A percentile compares a stretch with the other conserved stretches of the same genome.
These are phyloP conservation scores for Erebia aethiops DNA, from an alignment of 2,888 invertebrate species.

Conservation along the genomic window DNA sequence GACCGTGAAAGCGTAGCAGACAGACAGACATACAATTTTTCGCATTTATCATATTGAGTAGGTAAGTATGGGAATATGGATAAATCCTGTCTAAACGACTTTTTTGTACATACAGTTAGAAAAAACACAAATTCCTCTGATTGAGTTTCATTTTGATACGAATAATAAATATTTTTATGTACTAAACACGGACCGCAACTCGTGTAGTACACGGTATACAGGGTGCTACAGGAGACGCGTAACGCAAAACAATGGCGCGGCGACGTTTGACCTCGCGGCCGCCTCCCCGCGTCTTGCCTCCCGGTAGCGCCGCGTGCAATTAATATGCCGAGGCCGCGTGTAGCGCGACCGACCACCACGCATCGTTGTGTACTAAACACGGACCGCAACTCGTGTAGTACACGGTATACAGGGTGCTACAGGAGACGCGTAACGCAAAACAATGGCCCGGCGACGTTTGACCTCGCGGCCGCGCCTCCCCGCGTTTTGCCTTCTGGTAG, in stretches of 20 bases:
- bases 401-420: conserved; percentile 8
- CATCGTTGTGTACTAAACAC: conserved; percentile 5
- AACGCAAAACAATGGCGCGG: conserved; percentile 81
- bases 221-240: conserved; percentile 32
- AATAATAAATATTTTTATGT: neutral
- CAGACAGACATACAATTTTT: too few species aligned
- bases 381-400: neutral
- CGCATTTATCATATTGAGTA: too few species aligned
- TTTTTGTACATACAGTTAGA: too few species aligned
- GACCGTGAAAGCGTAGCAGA: too few species aligned
- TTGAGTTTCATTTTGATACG: too few species aligned
- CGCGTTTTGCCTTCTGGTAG: conserved; percentile 77
- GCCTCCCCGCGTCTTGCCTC: conserved; percentile 75
- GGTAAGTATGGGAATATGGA: too few species aligned
- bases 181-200: conserved; percentile 15
- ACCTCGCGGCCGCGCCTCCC: conserved; percentile 78
- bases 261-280: conserved; percentile 81
- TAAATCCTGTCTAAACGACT: too few species aligned
- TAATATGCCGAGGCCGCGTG: conserved; percentile 82
- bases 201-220: conserved; percentile 1
- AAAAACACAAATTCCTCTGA: too few species aligned
- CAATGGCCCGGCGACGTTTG: conserved; percentile 81
- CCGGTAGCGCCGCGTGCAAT: conserved; percentile 83
- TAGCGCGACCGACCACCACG: conserved; percentile 44
- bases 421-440: conserved; percentile 66